Evolutionary conservation across 2,888 invertebrate genomes (phyloP).

Genomic region (Ormyrus pomaceus): DNA sequence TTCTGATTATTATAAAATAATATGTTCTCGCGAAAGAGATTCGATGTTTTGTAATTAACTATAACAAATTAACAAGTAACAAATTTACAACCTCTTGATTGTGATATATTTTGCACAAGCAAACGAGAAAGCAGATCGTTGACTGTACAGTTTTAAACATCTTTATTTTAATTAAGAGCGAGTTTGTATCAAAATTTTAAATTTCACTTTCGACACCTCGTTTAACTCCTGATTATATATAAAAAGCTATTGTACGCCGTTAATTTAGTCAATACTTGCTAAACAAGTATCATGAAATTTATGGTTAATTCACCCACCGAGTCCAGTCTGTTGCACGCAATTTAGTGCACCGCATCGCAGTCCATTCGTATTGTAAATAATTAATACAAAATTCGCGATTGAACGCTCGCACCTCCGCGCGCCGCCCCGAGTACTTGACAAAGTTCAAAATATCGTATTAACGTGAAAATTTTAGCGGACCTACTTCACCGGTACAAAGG

Average conservation of each 20-base stretch:
- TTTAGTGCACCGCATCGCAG: conserved; percentile 18
- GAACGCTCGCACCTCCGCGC: conserved; percentile 6
- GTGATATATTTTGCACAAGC: too few species aligned
- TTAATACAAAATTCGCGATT: conserved; percentile 40
- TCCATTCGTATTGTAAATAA: conserved; percentile 21
- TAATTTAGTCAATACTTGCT: conserved; percentile 5
- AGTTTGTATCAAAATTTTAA: too few species aligned
- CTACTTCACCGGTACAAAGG: background rate
- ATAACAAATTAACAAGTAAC: too few species aligned
- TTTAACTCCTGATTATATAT: background rate
- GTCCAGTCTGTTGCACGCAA: conserved; percentile 21
- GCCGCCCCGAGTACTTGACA: background rate
- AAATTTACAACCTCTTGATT: too few species aligned
- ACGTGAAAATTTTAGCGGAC: background rate
- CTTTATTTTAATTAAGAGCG: too few species aligned
- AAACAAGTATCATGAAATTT: background rate
- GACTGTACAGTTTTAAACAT: too few species aligned
- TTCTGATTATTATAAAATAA: too few species aligned
- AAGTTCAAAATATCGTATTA: background rate
- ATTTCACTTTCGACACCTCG: too few species aligned
- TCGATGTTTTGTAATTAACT: too few species aligned
- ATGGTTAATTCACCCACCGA: too few species aligned
- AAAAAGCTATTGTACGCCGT: background rate
- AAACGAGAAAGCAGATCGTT: too few species aligned
- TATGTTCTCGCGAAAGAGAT: too few species aligned